Base-by-base conservation (phyloP, 1,140 invertebrate genomes). In the Aphidius gifuensis region DNA sequence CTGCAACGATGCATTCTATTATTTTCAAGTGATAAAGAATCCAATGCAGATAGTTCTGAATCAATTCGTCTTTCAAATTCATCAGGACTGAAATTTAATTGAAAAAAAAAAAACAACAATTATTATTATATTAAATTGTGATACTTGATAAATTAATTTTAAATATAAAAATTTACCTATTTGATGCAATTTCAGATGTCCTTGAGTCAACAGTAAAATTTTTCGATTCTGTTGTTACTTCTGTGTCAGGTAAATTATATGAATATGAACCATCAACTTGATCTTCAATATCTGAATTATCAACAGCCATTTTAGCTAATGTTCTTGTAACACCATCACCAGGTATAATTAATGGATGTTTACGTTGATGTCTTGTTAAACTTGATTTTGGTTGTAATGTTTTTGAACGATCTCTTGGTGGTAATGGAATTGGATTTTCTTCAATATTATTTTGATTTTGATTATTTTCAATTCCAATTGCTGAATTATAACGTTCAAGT, bases 321-420 rank as follows among this genome's bases (percentile, higher is more conserved):
- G 86, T 86, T 16, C 85, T 77, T 42, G 86, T 85, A 1, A 87
- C 71, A 2, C 84, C 86, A 45, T 83, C 82, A 42, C 84, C 85
- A 11, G 91, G 90, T 66, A 93, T 90, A 46, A 94, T 88, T n/a
- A 96, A 76, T 0, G 93, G 93, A 84, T 95, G 90, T 75, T 93
- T 94, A 49, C 93, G 81, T 58, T 92, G 89, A 76, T 93, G 93
- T 42, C 92, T 80, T 3, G 91, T 88, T 67, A 90, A 85, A 48
- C 80, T 83, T 6, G 82, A 83, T 62, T 84, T 85, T 2, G 85
- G 83, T 60, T 85, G 84, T 9, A 86, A 74, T 6, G 85, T 84
- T 69, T 89, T 90, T 39, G 87, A 88, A 53, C 90, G 83, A 71
- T 94, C 91, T 66, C 92, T 83, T 0, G 93, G 93, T 1, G 93